phyloP scores from a whole-genome alignment of 2,113 vertebrate species.

The Stomatorhinus ivindoensis region DNA sequence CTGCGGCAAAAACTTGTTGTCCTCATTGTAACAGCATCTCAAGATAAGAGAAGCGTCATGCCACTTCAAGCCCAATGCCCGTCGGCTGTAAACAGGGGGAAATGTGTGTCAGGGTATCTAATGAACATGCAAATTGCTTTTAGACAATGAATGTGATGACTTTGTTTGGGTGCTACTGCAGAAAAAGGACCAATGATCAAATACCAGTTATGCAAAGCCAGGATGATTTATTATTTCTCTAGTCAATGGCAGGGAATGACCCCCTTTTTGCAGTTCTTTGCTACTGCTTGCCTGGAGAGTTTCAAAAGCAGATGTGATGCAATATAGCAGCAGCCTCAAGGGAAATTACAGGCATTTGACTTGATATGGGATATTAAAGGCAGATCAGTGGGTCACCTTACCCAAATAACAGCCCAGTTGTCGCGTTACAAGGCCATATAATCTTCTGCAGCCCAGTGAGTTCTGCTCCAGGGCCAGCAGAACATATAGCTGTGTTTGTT shows the following conservation, averaged over 20 bases:
- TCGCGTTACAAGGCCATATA: not conserved
- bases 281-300: not conserved
- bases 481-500: not conserved
- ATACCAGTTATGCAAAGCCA: not conserved
- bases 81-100: not conserved
- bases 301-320: not conserved
- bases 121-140: not conserved
- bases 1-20: not conserved
- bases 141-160: not conserved
- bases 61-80: not conserved
- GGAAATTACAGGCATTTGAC: not conserved
- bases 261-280: not conserved
- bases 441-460: not conserved
- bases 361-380: not conserved
- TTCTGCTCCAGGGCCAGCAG: not conserved
- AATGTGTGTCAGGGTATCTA: not conserved
- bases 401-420: not conserved
- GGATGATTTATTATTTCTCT: not conserved
- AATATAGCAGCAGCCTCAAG: not conserved
- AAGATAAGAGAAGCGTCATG: not conserved
- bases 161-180: constrained; percentile 3
- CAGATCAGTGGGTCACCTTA: not conserved
- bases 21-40: not conserved
- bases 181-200: not conserved
- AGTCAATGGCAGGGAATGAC: not conserved